These are phyloP conservation scores for Caenorhabditis auriculariae DNA, from an alignment of 2,888 invertebrate genomes.

Conservation along the genomic window DNA sequence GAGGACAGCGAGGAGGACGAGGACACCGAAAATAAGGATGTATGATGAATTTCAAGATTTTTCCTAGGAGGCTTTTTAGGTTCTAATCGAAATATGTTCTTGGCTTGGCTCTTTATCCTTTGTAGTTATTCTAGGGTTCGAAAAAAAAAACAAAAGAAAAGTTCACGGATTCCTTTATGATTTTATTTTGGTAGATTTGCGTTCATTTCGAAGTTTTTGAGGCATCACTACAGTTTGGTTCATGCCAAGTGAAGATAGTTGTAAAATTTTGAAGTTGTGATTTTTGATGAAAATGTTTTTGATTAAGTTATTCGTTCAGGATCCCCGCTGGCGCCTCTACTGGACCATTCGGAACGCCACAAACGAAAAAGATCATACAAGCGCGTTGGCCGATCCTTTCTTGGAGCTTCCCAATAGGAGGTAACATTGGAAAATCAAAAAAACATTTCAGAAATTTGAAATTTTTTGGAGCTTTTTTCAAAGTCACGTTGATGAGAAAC, in stretches of 20 bases:
- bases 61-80: too few species aligned
- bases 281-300: neutral
- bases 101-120: too few species aligned
- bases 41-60: slow-evolving; percentile 3
- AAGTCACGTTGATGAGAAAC: too few species aligned
- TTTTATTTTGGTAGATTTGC: too few species aligned
- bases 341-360: slow-evolving; percentile 68
- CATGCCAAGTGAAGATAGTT: neutral
- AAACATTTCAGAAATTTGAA: too few species aligned
- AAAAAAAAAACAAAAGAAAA: too few species aligned
- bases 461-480: neutral
- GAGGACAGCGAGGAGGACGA: slow-evolving; percentile 72
- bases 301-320: slow-evolving; percentile 9
- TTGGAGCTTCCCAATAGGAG: slow-evolving; percentile 81
- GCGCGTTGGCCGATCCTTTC: slow-evolving; percentile 85
- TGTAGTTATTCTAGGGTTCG: too few species aligned
- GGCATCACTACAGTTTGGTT: neutral
- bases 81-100: too few species aligned
- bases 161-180: too few species aligned
- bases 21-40: slow-evolving; percentile 57
- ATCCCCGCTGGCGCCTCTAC: slow-evolving; percentile 87
- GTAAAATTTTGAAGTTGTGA: neutral
- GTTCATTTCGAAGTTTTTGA: too few species aligned
- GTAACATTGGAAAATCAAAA: too few species aligned
- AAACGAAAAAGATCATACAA: slow-evolving; percentile 54